Evolutionary conservation across 2,113 vertebrate genomes (phyloP), one percentile per base, ranked within the genome.

Genomic region (Coptodon bakossiorum): DNA sequence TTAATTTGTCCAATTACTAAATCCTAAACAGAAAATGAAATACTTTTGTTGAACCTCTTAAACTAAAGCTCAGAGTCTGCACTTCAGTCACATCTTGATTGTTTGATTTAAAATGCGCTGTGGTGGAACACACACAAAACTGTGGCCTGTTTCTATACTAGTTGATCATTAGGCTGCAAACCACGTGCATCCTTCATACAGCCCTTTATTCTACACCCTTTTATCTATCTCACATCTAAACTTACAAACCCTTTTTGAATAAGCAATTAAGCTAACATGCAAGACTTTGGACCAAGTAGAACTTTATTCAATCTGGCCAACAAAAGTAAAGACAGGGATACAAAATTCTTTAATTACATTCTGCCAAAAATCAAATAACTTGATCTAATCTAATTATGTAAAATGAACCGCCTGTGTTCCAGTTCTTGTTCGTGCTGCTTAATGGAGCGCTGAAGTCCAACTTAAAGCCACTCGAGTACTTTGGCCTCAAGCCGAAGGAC

Each of bases 391-490:
- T 22, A 68, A 45, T 66, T 10, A 54, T 29, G 50, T 80, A 7
- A 53, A 63, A 34, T 80, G 16, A 12, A 50, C 63, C 5, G 0
- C 68, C 81, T 95, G 29, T 56, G 5, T 90, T 93, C n/a, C 93
- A 99, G 98, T 94, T 98, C 88, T 96, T 99, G 71, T 99, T 99
- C 61, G 95, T 99, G 78, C 92, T 98, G 90, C 93, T 99, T 84
- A 97, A 99, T 27, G 97, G 96, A 45, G 92, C 91, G 3, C 31
- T 95, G 34, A 96, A 96, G 79, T 94, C 94, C 82, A 99, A 98
- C 81, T 91, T 83, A 5, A 96, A 82, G 10, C 94, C 96, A 5
- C 71, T 98, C 63, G 94, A 94, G 1, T 99, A 97, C 95, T 99
- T 99, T 86, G 96, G 96, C 13, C 93, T 99, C 54, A 97, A 96